Evolutionary conservation across 2,113 vertebrate genomes (phyloP).

Genomic region (Anguilla rostrata): DNA sequence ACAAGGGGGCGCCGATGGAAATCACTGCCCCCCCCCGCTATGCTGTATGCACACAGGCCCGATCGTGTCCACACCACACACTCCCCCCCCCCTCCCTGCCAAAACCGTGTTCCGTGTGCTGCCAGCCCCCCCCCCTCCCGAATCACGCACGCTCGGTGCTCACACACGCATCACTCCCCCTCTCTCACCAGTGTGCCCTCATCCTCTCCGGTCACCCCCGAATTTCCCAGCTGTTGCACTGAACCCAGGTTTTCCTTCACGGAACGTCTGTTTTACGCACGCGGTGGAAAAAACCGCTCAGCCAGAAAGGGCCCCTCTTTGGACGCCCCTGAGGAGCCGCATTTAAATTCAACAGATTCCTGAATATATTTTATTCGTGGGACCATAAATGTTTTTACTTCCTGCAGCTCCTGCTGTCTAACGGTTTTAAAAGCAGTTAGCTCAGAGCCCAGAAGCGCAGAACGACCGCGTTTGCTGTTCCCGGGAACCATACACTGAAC

Average conservation of each 20-base stretch:
- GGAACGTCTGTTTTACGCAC: constrained; percentile 18
- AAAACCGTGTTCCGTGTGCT: background rate
- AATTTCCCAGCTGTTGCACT: background rate
- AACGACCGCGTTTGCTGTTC: constrained; percentile 11
- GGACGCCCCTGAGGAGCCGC: background rate
- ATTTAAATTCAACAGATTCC: constrained; percentile 19
- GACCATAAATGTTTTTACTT: constrained; percentile 6
- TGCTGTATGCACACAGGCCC: too few species aligned
- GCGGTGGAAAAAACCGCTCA: constrained; percentile 8
- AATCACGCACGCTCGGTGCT: background rate
- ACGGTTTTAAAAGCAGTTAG: background rate
- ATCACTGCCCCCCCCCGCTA: background rate
- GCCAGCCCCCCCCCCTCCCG: too few species aligned
- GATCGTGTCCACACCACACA: background rate
- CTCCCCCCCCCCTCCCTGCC: too few species aligned
- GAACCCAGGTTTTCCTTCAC: background rate
- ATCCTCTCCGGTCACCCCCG: background rate
- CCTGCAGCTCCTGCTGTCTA: background rate
- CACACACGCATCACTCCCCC: too few species aligned
- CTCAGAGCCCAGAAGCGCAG: background rate
- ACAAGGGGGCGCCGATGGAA: background rate
- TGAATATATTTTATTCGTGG: constrained; percentile 3
- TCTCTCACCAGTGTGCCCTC: background rate
- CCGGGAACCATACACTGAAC: background rate
- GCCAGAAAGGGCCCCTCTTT: constrained; percentile 1